Conservation (phyloP, 2,113 vertebrate species). For the Meriones unguiculatus region DNA sequence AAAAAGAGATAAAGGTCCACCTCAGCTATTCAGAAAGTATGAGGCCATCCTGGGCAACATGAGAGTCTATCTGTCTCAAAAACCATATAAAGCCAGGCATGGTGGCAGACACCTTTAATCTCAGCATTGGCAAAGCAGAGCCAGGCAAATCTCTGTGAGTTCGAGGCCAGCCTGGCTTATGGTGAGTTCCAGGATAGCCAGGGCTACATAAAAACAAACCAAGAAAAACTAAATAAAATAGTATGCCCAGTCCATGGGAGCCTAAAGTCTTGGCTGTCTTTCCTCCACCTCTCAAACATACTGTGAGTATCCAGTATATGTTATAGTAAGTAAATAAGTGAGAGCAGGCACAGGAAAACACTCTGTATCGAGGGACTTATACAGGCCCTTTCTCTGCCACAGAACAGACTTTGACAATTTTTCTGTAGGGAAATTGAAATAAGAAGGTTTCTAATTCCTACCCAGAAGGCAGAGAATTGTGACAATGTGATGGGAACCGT, state of each 20-base stretch:
- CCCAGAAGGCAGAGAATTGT: background rate
- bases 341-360: background rate
- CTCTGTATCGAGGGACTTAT: background rate
- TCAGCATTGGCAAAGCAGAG: background rate
- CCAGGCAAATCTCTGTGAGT: background rate
- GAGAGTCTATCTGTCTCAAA: background rate
- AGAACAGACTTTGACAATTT: background rate
- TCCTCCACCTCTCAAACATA: background rate
- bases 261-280: background rate
- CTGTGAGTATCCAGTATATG: background rate
- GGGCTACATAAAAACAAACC: background rate
- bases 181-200: background rate
- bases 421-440: background rate
- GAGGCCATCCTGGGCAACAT: background rate
- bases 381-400: background rate
- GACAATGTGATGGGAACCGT: background rate
- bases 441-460: background rate
- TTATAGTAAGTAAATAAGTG: conserved; percentile 32
- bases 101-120: background rate
- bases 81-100: background rate
- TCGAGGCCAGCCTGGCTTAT: background rate
- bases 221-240: background rate
- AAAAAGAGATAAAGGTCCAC: background rate
- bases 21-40: background rate
- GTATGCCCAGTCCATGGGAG: background rate